Base-by-base conservation (phyloP, 2,888 invertebrate species). In the Polylopha cassiicola region DNA sequence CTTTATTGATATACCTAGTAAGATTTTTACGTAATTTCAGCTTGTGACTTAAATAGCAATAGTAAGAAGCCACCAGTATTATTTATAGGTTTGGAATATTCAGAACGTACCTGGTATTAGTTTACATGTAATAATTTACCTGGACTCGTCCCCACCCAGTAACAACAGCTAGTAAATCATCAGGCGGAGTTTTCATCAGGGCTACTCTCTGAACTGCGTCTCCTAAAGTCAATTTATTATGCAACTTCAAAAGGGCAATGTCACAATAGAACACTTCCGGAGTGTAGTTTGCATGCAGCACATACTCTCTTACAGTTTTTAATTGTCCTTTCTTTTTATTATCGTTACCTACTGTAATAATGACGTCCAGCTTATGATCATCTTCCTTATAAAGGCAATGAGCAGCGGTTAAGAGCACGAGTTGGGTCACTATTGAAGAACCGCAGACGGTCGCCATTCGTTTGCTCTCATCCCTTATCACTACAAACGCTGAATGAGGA, bases 401-500 rank as follows among this genome's bases (percentile, higher is more conserved):
- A 0, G 55, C 69, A 0, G 67, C 70, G 0, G 70, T 61, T 1
- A 71, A 9, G 1, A 64, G 7, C 3, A 67, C 31, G 0, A 4
- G 10, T 16, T 61, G 57, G 23, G 62, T 72, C 0, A 73, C 1
- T 2, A 73, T 54, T 0, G 71, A 70, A 0, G 55, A 44, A 0
- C 68, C 68, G 16, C 70, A 73, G 0, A n/a, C n/a, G n/a, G n/a
- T n/a, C n/a, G 49, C 36, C 43, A 50, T 57, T 4, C 9, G 8
- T 1, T 20, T 10, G 2, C 2, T 7, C 2, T 7, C 7, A 37
- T 58, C 57, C 2, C 3, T n/a, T 0, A 58, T 10, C 0, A 8
- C 7, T 2, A 63, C n/a, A 22, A 43, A 54, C 2, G 45, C 59
- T 0, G 57, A 48, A 27, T 62, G 52, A 1, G 65, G 59, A 21